These are phyloP conservation scores for Harmothoe impar DNA, from an alignment of 2,888 invertebrate species.

Conservation along the genomic window DNA sequence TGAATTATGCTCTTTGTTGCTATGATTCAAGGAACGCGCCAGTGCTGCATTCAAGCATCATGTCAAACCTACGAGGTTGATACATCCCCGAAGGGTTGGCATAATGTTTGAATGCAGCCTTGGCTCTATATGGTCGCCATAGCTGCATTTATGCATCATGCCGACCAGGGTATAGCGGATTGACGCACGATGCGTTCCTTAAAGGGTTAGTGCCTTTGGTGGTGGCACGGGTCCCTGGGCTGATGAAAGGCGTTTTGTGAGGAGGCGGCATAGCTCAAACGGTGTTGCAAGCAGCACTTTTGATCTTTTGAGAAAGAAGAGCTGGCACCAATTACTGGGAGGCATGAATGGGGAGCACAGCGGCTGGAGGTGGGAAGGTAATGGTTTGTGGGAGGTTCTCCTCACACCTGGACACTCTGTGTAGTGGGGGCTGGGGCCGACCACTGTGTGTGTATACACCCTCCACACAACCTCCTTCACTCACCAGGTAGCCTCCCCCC, in stretches of 20 bases:
- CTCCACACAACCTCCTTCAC: not conserved
- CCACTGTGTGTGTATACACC: not conserved
- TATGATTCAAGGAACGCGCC: too few relatives aligned
- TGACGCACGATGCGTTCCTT: too few relatives aligned
- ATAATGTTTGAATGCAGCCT: too few relatives aligned
- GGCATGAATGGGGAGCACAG: not conserved
- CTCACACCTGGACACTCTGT: slow-evolving; percentile 18
- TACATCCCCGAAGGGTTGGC: too few relatives aligned
- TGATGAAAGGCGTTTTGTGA: slow-evolving; percentile 30
- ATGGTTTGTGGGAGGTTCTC: slow-evolving; percentile 24
- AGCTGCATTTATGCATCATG: too few relatives aligned
- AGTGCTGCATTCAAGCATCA: too few relatives aligned
- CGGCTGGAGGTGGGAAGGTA: slow-evolving; percentile 26
- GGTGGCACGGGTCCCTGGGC: not conserved
- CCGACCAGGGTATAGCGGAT: too few relatives aligned
- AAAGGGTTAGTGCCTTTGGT: not conserved
- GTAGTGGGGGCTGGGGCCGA: not conserved
- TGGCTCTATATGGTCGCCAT: too few relatives aligned
- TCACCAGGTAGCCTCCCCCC: not conserved
- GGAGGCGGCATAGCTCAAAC: slow-evolving; percentile 22
- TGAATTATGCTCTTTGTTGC: too few relatives aligned
- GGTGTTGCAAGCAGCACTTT: not conserved
- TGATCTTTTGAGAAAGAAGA: slow-evolving; percentile 37
- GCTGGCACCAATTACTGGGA: slow-evolving; percentile 19
- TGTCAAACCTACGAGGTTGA: too few relatives aligned